These are phyloP conservation scores for Eubasilissa splendida DNA, from an alignment of 2,888 invertebrate genomes.

Conservation along the genomic window DNA sequence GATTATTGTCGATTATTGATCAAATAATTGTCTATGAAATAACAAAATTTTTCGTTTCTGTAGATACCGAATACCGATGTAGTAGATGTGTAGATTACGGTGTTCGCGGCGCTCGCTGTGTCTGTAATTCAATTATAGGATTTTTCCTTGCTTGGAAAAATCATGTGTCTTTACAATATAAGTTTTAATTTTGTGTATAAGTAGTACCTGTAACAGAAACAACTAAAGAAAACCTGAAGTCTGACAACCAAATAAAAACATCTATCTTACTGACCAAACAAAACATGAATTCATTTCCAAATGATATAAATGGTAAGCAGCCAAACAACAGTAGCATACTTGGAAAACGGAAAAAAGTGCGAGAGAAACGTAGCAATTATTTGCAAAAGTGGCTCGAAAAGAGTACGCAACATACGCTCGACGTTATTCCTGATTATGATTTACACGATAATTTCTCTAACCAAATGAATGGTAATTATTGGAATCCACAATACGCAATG, in stretches of 20 bases:
- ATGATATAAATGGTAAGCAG: slow-evolving; percentile 67
- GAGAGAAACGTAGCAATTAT: slow-evolving; percentile 67
- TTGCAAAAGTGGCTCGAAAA: slow-evolving; percentile 72
- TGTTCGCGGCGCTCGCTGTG: too few relatives aligned
- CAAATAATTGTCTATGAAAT: slow-evolving; percentile 21
- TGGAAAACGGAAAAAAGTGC: slow-evolving; percentile 72
- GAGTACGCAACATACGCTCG: slow-evolving; percentile 65
- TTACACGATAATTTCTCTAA: slow-evolving; percentile 29
- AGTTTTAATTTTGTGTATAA: too few relatives aligned
- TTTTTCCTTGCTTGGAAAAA: background rate
- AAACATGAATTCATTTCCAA: slow-evolving; percentile 69
- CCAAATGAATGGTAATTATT: slow-evolving; percentile 63
- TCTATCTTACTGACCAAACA: background rate
- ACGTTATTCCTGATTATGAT: slow-evolving; percentile 40
- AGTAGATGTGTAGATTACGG: background rate
- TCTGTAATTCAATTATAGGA: slow-evolving; percentile 39
- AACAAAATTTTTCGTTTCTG: slow-evolving; percentile 21
- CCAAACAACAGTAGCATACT: slow-evolving; percentile 65
- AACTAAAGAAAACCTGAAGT: too few relatives aligned
- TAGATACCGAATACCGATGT: background rate
- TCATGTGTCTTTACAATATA: too few relatives aligned
- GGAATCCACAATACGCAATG: slow-evolving; percentile 58
- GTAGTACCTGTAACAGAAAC: too few relatives aligned
- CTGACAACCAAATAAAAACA: background rate
- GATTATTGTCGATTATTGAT: too few relatives aligned